These are phyloP conservation scores for Aphelenchoides avenae DNA, from an alignment of 1,140 invertebrate genomes.

Conservation along the genomic window DNA sequence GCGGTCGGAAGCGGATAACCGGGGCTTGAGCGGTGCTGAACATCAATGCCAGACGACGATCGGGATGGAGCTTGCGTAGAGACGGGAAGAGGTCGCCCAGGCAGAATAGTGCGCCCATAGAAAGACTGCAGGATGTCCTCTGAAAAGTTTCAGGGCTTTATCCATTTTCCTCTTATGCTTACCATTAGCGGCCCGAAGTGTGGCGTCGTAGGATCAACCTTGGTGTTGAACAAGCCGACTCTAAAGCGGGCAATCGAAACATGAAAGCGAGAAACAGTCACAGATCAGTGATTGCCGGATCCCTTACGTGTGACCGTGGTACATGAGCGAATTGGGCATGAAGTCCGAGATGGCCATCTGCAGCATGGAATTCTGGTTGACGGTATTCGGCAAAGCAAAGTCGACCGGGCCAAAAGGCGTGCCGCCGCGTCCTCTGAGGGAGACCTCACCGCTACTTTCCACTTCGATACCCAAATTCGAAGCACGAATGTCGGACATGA, in stretches of 20 bases:
- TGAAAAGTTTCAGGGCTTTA: too few species aligned
- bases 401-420: constrained; percentile 50
- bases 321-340: constrained; percentile 54
- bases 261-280: constrained; percentile 8
- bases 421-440: constrained; percentile 30
- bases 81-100: constrained; percentile 58
- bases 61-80: constrained; percentile 35
- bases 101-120: constrained; percentile 51
- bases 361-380: constrained; percentile 50
- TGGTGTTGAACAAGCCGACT: constrained; percentile 55
- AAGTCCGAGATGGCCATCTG: constrained; percentile 57
- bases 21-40: constrained; percentile 45
- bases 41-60: constrained; percentile 32
- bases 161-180: too few species aligned
- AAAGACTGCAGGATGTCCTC: constrained; percentile 40
- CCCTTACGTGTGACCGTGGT: constrained; percentile 51
- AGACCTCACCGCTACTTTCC: constrained; percentile 50
- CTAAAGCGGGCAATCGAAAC: constrained; percentile 17
- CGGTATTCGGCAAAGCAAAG: constrained; percentile 31
- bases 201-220: constrained; percentile 52
- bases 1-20: constrained; percentile 44
- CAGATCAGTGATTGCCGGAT: background rate
- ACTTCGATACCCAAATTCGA: constrained; percentile 48
- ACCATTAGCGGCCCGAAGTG: constrained; percentile 58
- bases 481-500: constrained; percentile 33